phyloP scores from a whole-genome alignment of 1,140 invertebrate species.

The Anastrepha obliqua region DNA sequence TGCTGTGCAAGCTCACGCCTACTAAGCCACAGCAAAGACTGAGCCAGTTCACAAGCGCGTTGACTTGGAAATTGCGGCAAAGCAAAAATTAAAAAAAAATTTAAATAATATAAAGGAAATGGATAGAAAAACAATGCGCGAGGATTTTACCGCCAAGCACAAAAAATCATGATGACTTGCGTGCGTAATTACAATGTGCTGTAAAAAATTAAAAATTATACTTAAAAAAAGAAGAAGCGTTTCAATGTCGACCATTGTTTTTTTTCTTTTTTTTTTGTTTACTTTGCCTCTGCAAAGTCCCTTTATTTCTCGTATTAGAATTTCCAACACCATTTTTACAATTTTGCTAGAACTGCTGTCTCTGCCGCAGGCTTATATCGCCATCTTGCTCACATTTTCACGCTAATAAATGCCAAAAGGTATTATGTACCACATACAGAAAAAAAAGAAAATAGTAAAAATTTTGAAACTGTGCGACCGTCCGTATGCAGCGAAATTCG shows the following conservation, averaged over 20 bases:
- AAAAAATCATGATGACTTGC: neutral
- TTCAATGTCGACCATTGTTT: neutral
- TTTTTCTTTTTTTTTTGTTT: neutral
- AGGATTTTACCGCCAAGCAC: neutral
- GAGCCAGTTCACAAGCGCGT: neutral
- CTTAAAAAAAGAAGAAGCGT: neutral
- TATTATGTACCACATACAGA: constrained; percentile 63
- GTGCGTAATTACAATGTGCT: neutral
- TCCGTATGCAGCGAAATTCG: neutral
- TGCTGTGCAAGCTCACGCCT: neutral
- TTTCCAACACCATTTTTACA: neutral
- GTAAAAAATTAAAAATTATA: neutral
- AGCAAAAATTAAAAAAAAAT: neutral
- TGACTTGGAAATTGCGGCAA: neutral
- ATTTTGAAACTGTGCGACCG: constrained; percentile 44
- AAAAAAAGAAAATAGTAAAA: constrained; percentile 43
- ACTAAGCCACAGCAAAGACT: neutral
- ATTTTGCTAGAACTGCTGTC: neutral
- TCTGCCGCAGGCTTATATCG: neutral
- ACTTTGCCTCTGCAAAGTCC: neutral
- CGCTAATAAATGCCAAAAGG: constrained; percentile 72
- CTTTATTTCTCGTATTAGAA: neutral
- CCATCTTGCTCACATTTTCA: constrained; percentile 16
- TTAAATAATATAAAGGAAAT: neutral
- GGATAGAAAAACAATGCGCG: neutral